Percentiles rank a stretch among this genome's conserved stretches.
Evolutionary conservation across 2,888 invertebrate species (phyloP).

Genomic region (Vannuccia rotundouncinata): DNA sequence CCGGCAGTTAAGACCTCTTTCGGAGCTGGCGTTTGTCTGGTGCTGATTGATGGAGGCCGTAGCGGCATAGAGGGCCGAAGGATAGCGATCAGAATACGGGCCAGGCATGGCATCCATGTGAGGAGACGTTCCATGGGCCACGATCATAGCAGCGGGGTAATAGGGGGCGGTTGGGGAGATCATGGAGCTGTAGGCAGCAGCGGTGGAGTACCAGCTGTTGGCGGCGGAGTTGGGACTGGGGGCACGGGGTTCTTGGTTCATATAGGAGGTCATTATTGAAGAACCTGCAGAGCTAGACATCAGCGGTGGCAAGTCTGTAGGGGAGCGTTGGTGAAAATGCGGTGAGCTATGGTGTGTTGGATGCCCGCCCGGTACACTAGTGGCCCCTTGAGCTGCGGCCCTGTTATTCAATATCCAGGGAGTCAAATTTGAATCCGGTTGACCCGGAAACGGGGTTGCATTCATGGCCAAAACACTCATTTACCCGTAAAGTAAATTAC

Average conservation of each 20-base stretch:
- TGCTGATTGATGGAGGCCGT: not conserved
- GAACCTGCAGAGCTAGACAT: not conserved
- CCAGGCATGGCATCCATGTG: not conserved
- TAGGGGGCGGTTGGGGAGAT: not conserved
- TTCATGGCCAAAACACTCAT: conserved; percentile 9
- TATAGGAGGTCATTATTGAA: not conserved
- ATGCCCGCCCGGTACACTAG: not conserved
- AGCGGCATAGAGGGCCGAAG: not conserved
- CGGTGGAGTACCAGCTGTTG: conserved; percentile 5
- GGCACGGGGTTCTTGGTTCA: not conserved
- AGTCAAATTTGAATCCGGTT: not conserved
- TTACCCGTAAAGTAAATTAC: not conserved
- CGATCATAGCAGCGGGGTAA: not conserved
- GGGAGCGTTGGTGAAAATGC: not conserved
- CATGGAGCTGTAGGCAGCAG: not conserved
- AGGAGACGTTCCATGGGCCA: not conserved
- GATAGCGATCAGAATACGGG: not conserved
- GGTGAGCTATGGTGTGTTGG: not conserved
- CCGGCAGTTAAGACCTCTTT: not conserved
- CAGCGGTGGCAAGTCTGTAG: not conserved
- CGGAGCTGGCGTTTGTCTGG: not conserved
- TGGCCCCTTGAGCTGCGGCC: not conserved
- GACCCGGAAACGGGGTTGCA: conserved; percentile 15
- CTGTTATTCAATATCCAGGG: not conserved
- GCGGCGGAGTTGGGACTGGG: not conserved